Conservation (phyloP, 2,113 vertebrate species). For the Myotis yumanensis region DNA sequence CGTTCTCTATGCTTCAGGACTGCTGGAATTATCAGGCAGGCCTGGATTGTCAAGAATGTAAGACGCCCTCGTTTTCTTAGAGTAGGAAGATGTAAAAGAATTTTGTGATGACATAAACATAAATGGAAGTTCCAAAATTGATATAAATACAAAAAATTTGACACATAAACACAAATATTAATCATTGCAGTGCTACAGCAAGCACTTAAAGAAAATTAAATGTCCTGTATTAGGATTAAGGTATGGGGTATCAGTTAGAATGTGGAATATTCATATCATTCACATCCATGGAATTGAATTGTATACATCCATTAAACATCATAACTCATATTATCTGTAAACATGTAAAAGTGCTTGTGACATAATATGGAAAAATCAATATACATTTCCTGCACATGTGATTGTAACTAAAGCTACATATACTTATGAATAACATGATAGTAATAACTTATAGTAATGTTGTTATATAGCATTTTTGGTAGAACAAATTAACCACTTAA, state of each 20-base stretch:
- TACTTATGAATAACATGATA: slow-evolving; percentile 35
- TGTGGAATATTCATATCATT: slow-evolving; percentile 40
- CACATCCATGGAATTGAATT: slow-evolving; percentile 47
- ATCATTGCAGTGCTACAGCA: slow-evolving; percentile 17
- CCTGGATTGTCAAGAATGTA: neutral
- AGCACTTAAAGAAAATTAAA: slow-evolving; percentile 53
- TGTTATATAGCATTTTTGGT: slow-evolving; percentile 27
- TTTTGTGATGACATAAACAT: slow-evolving; percentile 40
- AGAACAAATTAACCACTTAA: slow-evolving; percentile 15
- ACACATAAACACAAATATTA: slow-evolving; percentile 1
- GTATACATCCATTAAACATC: slow-evolving; percentile 40
- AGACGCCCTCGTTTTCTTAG: slow-evolving; percentile 34
- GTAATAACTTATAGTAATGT: neutral
- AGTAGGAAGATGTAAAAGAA: slow-evolving; percentile 31
- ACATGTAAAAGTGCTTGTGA: slow-evolving; percentile 57
- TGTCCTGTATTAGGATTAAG: slow-evolving; percentile 34
- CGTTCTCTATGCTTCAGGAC: neutral
- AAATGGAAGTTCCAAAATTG: neutral
- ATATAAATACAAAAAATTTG: slow-evolving; percentile 32
- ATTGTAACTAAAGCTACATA: slow-evolving; percentile 52
- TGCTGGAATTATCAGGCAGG: slow-evolving; percentile 35
- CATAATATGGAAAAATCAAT: slow-evolving; percentile 66
- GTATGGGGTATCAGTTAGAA: slow-evolving; percentile 30
- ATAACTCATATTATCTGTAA: slow-evolving; percentile 44
- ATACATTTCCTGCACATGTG: slow-evolving; percentile 20